Base-by-base conservation (phyloP, 2,888 invertebrate genomes). In the Caenorhabditis sp. region DNA sequence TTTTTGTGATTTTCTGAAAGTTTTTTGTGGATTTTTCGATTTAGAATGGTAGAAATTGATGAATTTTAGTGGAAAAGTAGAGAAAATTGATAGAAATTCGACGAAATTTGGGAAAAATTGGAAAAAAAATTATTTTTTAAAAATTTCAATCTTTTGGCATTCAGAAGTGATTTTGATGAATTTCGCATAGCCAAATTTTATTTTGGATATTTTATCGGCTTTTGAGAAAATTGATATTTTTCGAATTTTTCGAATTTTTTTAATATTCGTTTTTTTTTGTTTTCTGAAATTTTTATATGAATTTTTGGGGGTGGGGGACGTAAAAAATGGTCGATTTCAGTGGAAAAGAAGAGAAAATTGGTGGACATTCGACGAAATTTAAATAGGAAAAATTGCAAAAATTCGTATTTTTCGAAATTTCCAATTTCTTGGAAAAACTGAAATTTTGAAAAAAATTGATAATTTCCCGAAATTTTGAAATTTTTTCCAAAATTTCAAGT, bases 21-120 rank as follows among this genome's bases (percentile, higher is more conserved):
- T 37, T 60, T 60, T 60, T 40, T 6, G 8, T 60, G 5, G 11
- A 24, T 61, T 61, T 44, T 60, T 22, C 11, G 37, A 56, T 56
- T 56, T 56, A 28, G 22, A 4, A 9, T 6, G 9, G 32, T 32
- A 32, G 9, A 32, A 32, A 32, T 32, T 9, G 9, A 9, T 32
- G 9, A 32, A 6, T 32, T 32, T 9, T 11, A 15, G 40, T 40
- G 35, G 5, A 11, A 35, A 35, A 35, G 11, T 35, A 11, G 5
- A 15, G 40, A 40, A 15, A 15, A 15, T 40, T 6, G 6, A 9
- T 9, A 40, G 15, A 40, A 40, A 40, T 40, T 3, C 40, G 9
- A 15, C 13, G 13, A 40, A 40, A 40, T 11, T 40, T n/a, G 18
- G 20, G 11, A 50, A 22, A 26, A 15, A 4, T 9, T 6, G 4